Evolutionary conservation across 1,140 invertebrate genomes (phyloP).

Genomic region (Euura saliciscinereae): DNA sequence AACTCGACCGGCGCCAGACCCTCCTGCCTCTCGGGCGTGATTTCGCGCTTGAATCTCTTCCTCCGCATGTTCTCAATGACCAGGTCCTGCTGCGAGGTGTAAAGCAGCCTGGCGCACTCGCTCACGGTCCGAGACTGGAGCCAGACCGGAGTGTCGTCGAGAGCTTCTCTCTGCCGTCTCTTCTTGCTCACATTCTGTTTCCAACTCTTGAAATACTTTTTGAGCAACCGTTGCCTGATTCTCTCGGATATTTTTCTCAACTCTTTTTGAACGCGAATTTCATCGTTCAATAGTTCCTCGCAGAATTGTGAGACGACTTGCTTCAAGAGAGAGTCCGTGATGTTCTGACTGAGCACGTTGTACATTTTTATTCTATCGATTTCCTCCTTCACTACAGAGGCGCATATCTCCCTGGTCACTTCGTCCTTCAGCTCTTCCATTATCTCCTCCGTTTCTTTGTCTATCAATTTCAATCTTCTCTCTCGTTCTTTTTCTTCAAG

Average conservation of each 20-base stretch:
- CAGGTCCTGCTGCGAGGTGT: conserved; percentile 57
- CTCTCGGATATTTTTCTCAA: conserved; percentile 37
- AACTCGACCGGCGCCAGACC: conserved; percentile 38
- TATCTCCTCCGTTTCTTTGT: conserved; percentile 42
- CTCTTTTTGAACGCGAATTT: conserved; percentile 36
- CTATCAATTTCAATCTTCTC: conserved; percentile 34
- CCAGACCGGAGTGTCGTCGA: conserved; percentile 70
- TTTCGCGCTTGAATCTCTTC: conserved; percentile 28
- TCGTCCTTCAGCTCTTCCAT: conserved; percentile 48
- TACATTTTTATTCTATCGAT: conserved; percentile 29
- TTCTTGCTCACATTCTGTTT: conserved; percentile 43
- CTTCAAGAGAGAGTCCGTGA: conserved; percentile 45
- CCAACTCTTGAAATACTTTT: conserved; percentile 60
- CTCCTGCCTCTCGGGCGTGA: conserved; percentile 9
- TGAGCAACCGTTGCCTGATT: conserved; percentile 43
- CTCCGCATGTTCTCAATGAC: conserved; percentile 59
- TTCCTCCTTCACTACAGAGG: conserved; percentile 52
- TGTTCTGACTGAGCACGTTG: conserved; percentile 31
- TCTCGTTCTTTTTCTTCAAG: conserved; percentile 45
- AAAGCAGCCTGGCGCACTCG: conserved; percentile 60
- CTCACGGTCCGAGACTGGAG: conserved; percentile 57
- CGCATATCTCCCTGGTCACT: conserved; percentile 50
- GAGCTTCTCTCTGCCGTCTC: conserved; percentile 52
- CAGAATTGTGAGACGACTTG: conserved; percentile 42
- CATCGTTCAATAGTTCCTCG: conserved; percentile 29